Evolutionary conservation across 1,140 invertebrate species (phyloP).

Genomic region (Amphibalanus amphitrite): DNA sequence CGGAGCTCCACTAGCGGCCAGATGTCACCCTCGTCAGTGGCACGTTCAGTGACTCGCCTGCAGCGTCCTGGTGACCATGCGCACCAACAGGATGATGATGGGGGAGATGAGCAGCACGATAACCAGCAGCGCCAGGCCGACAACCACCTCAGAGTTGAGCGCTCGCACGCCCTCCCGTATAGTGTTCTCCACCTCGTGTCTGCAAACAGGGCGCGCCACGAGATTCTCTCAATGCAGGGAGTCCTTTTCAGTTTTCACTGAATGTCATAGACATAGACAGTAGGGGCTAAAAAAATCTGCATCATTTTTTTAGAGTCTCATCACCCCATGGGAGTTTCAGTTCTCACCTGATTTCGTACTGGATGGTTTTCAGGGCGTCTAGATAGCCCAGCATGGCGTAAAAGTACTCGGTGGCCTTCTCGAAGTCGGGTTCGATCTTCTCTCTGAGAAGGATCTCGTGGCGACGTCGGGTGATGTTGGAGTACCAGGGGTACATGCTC

Average conservation of each 20-base stretch:
- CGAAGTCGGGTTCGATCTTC: conserved; percentile 17
- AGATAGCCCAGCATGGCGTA: conserved; percentile 21
- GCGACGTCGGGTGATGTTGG: conserved; percentile 14
- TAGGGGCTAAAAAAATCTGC: too few species aligned
- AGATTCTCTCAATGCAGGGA: not conserved
- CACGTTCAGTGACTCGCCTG: conserved; percentile 38
- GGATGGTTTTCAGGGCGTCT: conserved; percentile 18
- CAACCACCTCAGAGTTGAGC: conserved; percentile 40
- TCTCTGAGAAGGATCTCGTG: conserved; percentile 13
- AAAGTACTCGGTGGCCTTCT: conserved; percentile 20
- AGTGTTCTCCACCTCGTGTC: conserved; percentile 13
- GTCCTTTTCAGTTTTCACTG: not conserved
- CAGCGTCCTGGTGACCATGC: conserved; percentile 66
- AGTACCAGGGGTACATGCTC: conserved; percentile 13
- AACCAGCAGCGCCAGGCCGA: conserved; percentile 55
- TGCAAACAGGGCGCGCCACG: not conserved
- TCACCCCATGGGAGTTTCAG: too few species aligned
- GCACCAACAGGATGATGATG: conserved; percentile 59
- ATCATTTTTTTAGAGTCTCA: not conserved
- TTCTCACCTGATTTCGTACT: conserved; percentile 14
- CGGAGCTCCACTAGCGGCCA: too few species aligned
- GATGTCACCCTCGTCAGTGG: too few species aligned
- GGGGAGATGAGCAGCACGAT: conserved; percentile 61
- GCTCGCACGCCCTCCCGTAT: conserved; percentile 30
- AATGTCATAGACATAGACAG: not conserved